Conservation (phyloP, 30 jellyfish, hydroid and myxozoan genomes). For the Hydra vulgaris region DNA sequence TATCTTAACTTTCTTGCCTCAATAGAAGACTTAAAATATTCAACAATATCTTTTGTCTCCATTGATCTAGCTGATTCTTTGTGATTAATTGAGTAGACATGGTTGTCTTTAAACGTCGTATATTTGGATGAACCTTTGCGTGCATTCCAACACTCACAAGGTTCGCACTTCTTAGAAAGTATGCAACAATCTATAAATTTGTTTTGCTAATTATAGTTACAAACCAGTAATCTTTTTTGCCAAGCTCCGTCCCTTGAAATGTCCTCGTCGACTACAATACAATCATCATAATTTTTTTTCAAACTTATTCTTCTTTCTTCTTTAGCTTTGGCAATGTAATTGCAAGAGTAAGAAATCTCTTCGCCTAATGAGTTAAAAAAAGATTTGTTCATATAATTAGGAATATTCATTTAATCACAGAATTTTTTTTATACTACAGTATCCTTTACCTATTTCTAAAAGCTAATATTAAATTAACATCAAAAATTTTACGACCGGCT, state of each 20-base stretch:
- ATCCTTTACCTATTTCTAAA: too few species aligned
- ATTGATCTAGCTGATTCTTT: conserved; percentile 9
- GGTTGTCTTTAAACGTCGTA: background rate
- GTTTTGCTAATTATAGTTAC: too few species aligned
- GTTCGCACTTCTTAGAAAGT: background rate
- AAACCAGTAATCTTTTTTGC: background rate
- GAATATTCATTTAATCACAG: background rate
- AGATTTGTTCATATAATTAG: background rate
- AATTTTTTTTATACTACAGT: background rate
- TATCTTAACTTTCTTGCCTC: background rate
- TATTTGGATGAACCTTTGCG: background rate
- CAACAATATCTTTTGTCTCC: conserved; percentile 1
- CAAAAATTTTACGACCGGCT: too few species aligned
- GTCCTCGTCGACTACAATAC: background rate
- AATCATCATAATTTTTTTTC: background rate
- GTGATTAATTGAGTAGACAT: background rate
- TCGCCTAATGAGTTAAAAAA: background rate
- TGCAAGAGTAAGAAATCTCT: background rate
- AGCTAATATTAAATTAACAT: too few species aligned
- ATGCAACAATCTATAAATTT: background rate
- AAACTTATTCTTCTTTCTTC: background rate
- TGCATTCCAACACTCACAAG: background rate
- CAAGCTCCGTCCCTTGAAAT: background rate
- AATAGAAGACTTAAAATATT: background rate
- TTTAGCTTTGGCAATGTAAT: background rate